Percentiles rank a stretch among this genome's conserved stretches.
Evolutionary conservation across 2,888 invertebrate genomes (phyloP).

Genomic region (Lycocerus yunnanus): DNA sequence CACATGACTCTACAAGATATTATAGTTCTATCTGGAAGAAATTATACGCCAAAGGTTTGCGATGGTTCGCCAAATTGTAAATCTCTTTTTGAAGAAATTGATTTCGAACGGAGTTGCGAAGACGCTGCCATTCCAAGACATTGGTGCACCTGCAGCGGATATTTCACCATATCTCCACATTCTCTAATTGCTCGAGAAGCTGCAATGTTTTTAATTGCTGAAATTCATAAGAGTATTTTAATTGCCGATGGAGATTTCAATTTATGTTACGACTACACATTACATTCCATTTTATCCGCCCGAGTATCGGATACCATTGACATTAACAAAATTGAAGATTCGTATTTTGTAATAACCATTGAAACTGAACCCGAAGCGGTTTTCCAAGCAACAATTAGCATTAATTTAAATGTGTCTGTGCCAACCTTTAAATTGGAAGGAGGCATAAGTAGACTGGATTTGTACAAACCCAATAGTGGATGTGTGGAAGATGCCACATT

Average conservation of each 20-base stretch:
- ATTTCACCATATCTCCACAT: slow-evolving; percentile 56
- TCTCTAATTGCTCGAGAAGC: slow-evolving; percentile 61
- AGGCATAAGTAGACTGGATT: slow-evolving; percentile 65
- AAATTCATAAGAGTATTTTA: slow-evolving; percentile 34
- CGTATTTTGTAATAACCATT: slow-evolving; percentile 68
- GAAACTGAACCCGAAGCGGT: slow-evolving; percentile 68
- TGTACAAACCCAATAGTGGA: slow-evolving; percentile 58
- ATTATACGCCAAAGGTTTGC: slow-evolving; percentile 47
- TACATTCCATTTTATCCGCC: slow-evolving; percentile 41
- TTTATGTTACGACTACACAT: slow-evolving; percentile 46
- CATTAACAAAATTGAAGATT: slow-evolving; percentile 41
- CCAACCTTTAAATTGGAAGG: slow-evolving; percentile 58
- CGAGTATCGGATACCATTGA: slow-evolving; percentile 40
- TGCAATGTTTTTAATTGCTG: slow-evolving; percentile 56
- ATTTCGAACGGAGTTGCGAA: slow-evolving; percentile 66
- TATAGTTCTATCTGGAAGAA: slow-evolving; percentile 58
- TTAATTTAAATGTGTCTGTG: slow-evolving; percentile 30
- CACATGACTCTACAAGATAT: slow-evolving; percentile 74
- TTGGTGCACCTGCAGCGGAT: slow-evolving; percentile 76
- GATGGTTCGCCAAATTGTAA: slow-evolving; percentile 67
- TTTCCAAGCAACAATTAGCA: slow-evolving; percentile 72
- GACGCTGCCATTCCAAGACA: slow-evolving; percentile 70
- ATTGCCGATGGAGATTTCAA: slow-evolving; percentile 20
- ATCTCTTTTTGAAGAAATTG: slow-evolving; percentile 65
- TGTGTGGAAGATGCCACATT: slow-evolving; percentile 61